Evolutionary conservation across 2,113 vertebrate genomes (phyloP), one percentile per base, ranked within the genome.

Genomic region (Thermophis baileyi): DNA sequence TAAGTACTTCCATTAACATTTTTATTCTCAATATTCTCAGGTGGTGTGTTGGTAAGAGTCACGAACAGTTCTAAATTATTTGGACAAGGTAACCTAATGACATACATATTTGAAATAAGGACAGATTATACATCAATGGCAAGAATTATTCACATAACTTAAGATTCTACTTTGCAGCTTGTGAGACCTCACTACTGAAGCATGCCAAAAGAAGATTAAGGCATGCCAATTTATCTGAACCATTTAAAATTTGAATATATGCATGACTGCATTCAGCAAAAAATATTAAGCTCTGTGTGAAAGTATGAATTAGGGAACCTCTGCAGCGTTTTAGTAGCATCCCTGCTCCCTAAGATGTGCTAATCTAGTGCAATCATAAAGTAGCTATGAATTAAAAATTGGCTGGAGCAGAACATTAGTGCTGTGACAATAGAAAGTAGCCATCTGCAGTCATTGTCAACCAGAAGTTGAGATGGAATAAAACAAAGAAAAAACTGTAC

Each of bases 311-410:
- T 18, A 74, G n/a, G n/a, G 63, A 16, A 69, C 5, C 60, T 69
- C 30, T 6, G 30, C 30, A 18, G 16, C 6, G 5, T 18, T 74
- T 74, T 35, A 74, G 63, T 35, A 46, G 46, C 46, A 85, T 46
- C 85, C 18, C 35, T 6, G 7, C 20, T 63, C 7, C 4, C 22
- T 81, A 51, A 1, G 30, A 94, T 95, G 92, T 93, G 90, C 35
- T 87, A 94, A 92, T 91, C 89, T 86, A 51, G 69, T 74, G 40
- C 30, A 90, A 88, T 55, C 50, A 30, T 93, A 95, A 94, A 96
- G 94, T 5, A 5, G 25, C 89, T 87, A 74, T 95, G 94, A 95
- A 95, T 93, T 89, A 96, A 88, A 92, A 1, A 20, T 47, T 91
- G 3, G 3, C 0, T 1, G 40, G 87, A 53, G 35, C 89, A 94